Conservation (phyloP, 2,113 vertebrate species). For the Cromileptes altivelis region DNA sequence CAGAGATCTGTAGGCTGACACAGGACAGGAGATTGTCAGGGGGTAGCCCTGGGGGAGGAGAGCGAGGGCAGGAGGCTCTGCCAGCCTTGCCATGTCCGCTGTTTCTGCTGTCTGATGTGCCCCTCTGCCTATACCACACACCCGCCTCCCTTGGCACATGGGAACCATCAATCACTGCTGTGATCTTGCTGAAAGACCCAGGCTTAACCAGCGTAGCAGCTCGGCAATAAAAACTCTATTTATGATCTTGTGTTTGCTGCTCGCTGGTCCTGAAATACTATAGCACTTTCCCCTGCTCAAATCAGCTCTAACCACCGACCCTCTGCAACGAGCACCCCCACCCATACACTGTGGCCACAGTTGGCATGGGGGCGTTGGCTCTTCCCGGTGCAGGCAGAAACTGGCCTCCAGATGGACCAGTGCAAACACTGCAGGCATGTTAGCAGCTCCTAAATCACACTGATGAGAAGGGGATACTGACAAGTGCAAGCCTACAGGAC, state of each 20-base stretch:
- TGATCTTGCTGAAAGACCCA: conserved; percentile 61
- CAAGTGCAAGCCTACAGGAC: not conserved
- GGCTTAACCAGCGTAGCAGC: conserved; percentile 58
- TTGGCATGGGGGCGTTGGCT: conserved; percentile 7
- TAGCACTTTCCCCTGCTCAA: conserved; percentile 47
- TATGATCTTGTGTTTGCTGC: conserved; percentile 61
- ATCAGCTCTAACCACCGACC: conserved; percentile 64
- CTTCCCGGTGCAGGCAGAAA: conserved; percentile 19
- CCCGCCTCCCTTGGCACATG: conserved; percentile 36
- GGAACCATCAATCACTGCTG: conserved; percentile 52
- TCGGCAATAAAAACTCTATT: conserved; percentile 78
- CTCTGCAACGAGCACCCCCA: conserved; percentile 39
- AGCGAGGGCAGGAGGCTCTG: not conserved
- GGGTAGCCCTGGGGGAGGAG: not conserved
- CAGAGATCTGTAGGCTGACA: conserved; percentile 38
- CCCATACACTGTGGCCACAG: conserved; percentile 40
- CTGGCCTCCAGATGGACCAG: conserved; percentile 41
- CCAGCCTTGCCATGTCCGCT: conserved; percentile 8
- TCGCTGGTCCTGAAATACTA: conserved; percentile 72
- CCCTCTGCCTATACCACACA: conserved; percentile 3
- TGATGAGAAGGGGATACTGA: conserved; percentile 34
- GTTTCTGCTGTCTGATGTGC: conserved; percentile 29
- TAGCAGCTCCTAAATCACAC: conserved; percentile 64
- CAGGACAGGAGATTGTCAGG: conserved; percentile 52
- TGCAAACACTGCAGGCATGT: conserved; percentile 22